phyloP scores from a whole-genome alignment of 2,797 vertebrate genomes.

The Perodicticus potto region DNA sequence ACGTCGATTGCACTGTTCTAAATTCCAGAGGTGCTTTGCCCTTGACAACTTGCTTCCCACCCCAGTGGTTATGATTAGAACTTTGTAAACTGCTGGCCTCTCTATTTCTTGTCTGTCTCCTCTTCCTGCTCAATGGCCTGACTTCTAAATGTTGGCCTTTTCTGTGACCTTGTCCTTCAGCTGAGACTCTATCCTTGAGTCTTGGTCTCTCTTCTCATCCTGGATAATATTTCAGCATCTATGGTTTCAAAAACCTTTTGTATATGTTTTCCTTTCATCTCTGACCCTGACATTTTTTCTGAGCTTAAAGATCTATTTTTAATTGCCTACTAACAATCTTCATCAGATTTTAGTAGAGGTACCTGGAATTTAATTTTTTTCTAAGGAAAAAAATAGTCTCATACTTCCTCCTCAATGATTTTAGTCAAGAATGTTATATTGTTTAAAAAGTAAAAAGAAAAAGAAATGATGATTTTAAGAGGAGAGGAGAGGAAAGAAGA shows the following conservation, averaged over 20 bases:
- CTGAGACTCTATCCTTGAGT: not conserved
- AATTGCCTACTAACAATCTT: not conserved
- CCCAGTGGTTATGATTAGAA: not conserved
- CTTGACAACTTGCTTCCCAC: not conserved
- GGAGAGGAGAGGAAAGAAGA: not conserved
- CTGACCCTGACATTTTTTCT: not conserved
- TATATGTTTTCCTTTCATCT: conserved; percentile 11
- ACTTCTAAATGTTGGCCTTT: not conserved
- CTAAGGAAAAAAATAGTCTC: not conserved
- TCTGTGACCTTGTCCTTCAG: not conserved
- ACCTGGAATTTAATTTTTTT: not conserved
- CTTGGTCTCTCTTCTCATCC: not conserved
- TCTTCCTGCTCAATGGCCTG: not conserved
- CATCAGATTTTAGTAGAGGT: not conserved
- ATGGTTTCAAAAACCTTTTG: not conserved
- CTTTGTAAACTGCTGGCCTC: not conserved
- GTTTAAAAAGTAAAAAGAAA: not conserved
- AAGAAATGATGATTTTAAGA: not conserved
- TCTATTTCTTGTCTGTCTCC: not conserved
- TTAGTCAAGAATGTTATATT: not conserved
- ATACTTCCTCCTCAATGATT: not conserved
- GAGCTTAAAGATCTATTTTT: not conserved
- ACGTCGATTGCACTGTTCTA: not conserved
- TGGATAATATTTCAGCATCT: not conserved
- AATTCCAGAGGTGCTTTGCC: not conserved